Base-by-base conservation (phyloP, 2,113 vertebrate species). In the Aegithalos caudatus region DNA sequence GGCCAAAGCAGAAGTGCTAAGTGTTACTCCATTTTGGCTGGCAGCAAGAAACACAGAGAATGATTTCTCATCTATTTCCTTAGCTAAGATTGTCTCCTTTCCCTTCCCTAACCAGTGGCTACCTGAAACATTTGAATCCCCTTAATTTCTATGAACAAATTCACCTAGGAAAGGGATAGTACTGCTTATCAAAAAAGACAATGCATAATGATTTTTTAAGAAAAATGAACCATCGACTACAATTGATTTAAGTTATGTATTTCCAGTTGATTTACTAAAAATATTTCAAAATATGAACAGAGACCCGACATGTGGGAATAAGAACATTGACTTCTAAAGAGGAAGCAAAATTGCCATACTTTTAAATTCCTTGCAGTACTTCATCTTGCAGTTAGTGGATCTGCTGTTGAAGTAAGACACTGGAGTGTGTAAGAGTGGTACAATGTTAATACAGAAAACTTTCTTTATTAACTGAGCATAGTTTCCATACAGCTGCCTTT, bases 1-100 rank as follows among this genome's bases (percentile, higher is more conserved):
- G 88, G 88, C 64, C 92, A 94, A 66, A 40, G 27, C 7, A 69
- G 38, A 79, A 92, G 76, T 27, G 47, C 35, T 71, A 77, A 70
- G 60, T 86, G 81, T 96, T 94, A 62, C 88, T 97, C 92, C 73
- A 93, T 92, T 94, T 95, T 93, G 62, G 54, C 80, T 95, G 60
- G 23, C 81, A 90, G 82, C 67, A 60, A 42, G 31, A 47, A 82
- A 60, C 70, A 42, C 6, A 6, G 61, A 84, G 28, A 50, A 47
- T 85, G 53, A 82, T 42, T 76, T 90, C 33, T 35, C 72, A 93
- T 42, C 61, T 93, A 1, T 95, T 87, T 67, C 44, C 61, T 70
- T 13, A 45, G 44, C 47, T 72, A 29, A 86, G 87, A 81, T 50
- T 64, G 54, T 40, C 67, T 84, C 40, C 62, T 88, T 76, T 81